Evolutionary conservation across 2,113 vertebrate species (phyloP), one percentile per base, ranked within the genome.

Genomic region (Aptenodytes patagonicus): DNA sequence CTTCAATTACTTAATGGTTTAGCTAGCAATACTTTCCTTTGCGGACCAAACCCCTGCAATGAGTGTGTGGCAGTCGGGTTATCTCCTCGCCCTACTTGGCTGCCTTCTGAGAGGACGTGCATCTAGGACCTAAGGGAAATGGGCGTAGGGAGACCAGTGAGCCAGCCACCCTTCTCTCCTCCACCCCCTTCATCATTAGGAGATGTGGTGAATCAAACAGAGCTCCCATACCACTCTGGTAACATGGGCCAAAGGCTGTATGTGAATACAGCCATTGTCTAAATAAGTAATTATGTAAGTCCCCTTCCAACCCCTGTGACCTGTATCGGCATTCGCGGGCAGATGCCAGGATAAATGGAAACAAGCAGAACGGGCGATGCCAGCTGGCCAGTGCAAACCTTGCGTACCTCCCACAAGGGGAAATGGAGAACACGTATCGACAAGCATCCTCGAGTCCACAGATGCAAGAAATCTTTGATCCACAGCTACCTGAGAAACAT

Each of bases 211-310:
- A 89, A 57, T 42, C 51, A 83, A 88, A 64, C 9, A 92, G 76
- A 77, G 76, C 62, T 95, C 54, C 46, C 80, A 40, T 36, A 72
- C 62, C 19, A 28, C 68, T 51, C n/a, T 46, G 46, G 55, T 51
- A 71, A 24, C 3, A 4, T 0, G 2, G 64, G 76, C 60, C 85
- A 92, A 73, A 79, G 80, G 71, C 83, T 83, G 68, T 62, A 46
- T 80, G 86, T 92, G 83, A 94, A 90, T 94, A 66, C 46, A 94
- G 72, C 51, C 72, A 58, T 87, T 94, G 80, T 92, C 68, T 46
- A 89, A 95, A 60, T 11, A 49, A 83, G 34, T 36, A 38, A 79
- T 91, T 75, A 93, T 34, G 29, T 72, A 94, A 83, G 75, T 36
- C 36, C 52, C 66, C 24, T 76, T 90, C 73, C 85, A 85, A 6